Conservation (phyloP, 2,888 invertebrate species). For the Coronaproctus castanopsis region DNA sequence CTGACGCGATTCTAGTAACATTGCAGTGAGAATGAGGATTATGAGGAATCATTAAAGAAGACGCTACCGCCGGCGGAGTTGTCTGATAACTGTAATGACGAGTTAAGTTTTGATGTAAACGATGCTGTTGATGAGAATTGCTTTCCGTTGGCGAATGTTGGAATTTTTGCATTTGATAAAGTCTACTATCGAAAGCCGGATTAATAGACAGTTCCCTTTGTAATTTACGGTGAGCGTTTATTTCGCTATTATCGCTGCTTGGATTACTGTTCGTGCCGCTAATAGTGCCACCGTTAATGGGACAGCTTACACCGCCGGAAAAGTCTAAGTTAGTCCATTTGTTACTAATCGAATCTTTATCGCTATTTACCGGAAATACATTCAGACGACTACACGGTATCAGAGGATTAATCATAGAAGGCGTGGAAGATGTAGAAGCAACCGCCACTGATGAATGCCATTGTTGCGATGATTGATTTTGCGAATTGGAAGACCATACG, state of each 20-base stretch:
- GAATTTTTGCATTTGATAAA: constrained; percentile 29
- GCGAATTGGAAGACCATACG: neutral
- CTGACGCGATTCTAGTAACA: constrained; percentile 52
- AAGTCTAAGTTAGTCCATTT: neutral
- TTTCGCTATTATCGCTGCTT: constrained; percentile 25
- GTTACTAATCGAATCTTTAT: neutral
- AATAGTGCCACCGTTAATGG: neutral
- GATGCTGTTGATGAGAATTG: neutral
- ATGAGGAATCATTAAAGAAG: neutral
- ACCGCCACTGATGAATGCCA: neutral
- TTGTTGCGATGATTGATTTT: constrained; percentile 1
- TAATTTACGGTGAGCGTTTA: constrained; percentile 55
- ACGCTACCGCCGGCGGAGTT: constrained; percentile 5
- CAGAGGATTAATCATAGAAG: too few species aligned
- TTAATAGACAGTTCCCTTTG: constrained; percentile 64
- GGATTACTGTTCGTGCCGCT: constrained; percentile 1
- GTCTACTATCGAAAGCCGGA: constrained; percentile 52
- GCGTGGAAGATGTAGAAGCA: neutral
- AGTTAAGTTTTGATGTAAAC: neutral
- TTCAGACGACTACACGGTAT: too few species aligned
- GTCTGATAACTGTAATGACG: constrained; percentile 9
- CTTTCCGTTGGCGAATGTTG: constrained; percentile 4
- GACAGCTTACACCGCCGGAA: neutral
- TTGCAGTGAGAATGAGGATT: constrained; percentile 23
- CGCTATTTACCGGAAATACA: neutral